These are phyloP conservation scores for Brienomyrus brachyistius DNA, from an alignment of 2,113 vertebrate species.

Conservation along the genomic window DNA sequence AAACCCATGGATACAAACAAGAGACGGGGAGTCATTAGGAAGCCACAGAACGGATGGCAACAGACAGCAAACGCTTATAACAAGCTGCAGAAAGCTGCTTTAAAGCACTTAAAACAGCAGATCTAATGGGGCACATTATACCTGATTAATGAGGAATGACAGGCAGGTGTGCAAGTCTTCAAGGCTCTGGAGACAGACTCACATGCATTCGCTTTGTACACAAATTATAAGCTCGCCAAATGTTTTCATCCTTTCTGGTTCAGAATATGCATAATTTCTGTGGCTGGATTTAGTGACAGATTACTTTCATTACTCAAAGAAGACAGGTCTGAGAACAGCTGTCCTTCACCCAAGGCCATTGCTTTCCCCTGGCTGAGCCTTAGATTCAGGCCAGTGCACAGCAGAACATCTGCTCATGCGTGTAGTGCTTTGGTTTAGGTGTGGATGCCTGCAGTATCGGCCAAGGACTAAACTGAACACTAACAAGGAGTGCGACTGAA, in stretches of 20 bases:
- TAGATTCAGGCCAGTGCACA: neutral
- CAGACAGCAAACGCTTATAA: neutral
- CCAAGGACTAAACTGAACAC: neutral
- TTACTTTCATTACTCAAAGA: neutral
- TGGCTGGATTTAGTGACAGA: neutral
- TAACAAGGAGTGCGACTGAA: neutral
- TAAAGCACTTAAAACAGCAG: neutral
- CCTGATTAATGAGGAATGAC: neutral
- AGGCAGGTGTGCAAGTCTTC: neutral
- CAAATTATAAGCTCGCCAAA: neutral
- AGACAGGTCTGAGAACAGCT: neutral
- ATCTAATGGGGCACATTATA: neutral
- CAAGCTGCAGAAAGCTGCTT: neutral
- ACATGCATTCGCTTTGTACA: neutral
- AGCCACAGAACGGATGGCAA: neutral
- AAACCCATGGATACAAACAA: neutral
- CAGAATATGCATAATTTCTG: neutral
- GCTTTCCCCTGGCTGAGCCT: neutral
- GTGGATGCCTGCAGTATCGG: neutral
- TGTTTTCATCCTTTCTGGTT: neutral
- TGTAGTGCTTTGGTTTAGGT: neutral
- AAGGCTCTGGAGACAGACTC: neutral
- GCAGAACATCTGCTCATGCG: neutral
- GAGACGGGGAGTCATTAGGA: neutral
- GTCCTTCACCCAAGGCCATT: neutral